Base-by-base conservation (phyloP, 2,797 vertebrate species). In the Crenuchus spilurus region DNA sequence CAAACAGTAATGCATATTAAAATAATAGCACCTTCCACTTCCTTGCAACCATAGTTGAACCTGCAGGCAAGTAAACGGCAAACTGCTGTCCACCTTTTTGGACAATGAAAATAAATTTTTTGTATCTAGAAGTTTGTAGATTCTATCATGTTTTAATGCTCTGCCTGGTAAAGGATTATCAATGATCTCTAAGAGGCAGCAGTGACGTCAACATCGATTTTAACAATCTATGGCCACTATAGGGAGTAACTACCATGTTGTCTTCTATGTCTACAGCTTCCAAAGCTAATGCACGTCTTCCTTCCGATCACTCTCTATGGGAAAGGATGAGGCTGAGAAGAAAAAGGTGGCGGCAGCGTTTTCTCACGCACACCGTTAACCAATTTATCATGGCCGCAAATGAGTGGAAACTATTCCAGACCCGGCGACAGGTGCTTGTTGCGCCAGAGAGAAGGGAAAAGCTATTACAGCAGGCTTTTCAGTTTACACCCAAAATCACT, bases 401-500 rank as follows among this genome's bases (percentile, higher is more conserved):
- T 60, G 78, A 80, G 75, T 58, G 62, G 82, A 86, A 87, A 81
- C 76, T 82, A 80, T 77, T 83, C 78, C 33, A 42, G 74, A 80
- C 84, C 41, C 35, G 52, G 68, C 62, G 70, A 74, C 79, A 89
- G 85, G 85, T 84, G 84, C 82, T 89, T 76, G 60, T 85, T 82
- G 84, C 76, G 84, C 84, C 75, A 79, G 83, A 83, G 71, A 64
- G 60, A 54, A 64, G 77, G 80, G 75, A 78, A 78, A 84, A 88
- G 85, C 86, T 82, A 83, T 90, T 83, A 86, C 13, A 16, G 72
- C 77, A 41, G 2, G 79, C 84, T 80, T 87, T 87, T 84, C 80
- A 63, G 83, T 84, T 80, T 70, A 80, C 67, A 44, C 79, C 74
- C 83, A 52, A 74, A 82, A 83, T 83, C 84, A 66, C 82, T 89